Percentiles rank a stretch among this genome's conserved stretches.
Conservation (phyloP, 2,113 vertebrate species). For the Buteo buteo region DNA sequence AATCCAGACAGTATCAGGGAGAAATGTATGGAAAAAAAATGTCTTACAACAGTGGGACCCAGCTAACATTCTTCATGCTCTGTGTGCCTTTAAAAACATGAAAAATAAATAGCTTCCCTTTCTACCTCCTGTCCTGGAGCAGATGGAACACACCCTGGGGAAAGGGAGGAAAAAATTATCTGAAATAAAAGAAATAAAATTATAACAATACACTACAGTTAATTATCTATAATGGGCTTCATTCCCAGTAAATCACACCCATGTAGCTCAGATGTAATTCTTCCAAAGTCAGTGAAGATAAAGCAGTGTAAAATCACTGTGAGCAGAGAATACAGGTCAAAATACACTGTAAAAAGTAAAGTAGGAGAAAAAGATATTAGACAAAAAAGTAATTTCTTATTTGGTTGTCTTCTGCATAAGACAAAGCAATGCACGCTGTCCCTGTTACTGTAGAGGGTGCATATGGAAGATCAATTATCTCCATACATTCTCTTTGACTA, state of each 20-base stretch:
- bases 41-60: background rate
- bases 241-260: background rate
- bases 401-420: background rate
- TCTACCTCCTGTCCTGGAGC: background rate
- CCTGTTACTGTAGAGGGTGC: background rate
- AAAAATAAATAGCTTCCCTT: conserved; percentile 11
- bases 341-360: background rate
- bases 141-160: background rate
- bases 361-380: background rate
- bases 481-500: background rate
- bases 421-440: background rate
- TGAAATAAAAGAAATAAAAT: background rate
- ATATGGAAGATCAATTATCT: background rate
- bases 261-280: background rate
- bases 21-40: background rate
- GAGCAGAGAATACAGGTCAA: background rate
- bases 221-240: background rate
- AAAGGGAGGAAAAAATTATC: background rate
- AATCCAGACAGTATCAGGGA: background rate
- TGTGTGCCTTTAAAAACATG: conserved; percentile 10
- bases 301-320: background rate
- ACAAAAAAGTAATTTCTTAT: background rate
- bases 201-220: background rate
- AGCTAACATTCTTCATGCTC: background rate
- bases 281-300: background rate